phyloP scores from a whole-genome alignment of 2,797 vertebrate species.

The Sciurus vulgaris region DNA sequence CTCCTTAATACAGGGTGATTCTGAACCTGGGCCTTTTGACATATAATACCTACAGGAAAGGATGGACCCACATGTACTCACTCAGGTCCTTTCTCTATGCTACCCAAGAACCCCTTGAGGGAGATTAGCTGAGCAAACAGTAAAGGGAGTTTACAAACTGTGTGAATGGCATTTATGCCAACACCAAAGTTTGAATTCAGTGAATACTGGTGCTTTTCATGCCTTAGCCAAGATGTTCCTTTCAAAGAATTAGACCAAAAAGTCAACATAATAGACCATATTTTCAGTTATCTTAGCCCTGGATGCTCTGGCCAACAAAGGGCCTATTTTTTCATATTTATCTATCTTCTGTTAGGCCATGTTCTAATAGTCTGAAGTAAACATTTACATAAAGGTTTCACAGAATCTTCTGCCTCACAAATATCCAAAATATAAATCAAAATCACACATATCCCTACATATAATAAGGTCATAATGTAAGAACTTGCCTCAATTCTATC shows the following conservation, averaged over 20 bases:
- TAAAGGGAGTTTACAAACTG: neutral
- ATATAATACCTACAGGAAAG: neutral
- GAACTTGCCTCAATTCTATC: accelerated
- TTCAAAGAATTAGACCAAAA: neutral
- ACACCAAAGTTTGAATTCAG: neutral
- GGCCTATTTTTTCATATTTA: neutral
- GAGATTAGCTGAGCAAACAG: neutral
- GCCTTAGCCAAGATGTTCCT: neutral
- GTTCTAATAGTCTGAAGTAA: neutral
- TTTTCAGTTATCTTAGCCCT: neutral
- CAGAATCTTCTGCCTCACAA: neutral
- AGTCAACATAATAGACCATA: neutral
- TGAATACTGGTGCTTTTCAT: neutral
- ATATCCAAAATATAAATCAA: neutral
- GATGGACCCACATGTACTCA: neutral
- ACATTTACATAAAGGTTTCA: neutral
- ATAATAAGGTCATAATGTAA: neutral
- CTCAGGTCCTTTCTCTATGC: neutral
- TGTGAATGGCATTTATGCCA: neutral
- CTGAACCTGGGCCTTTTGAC: neutral
- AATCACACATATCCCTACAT: neutral
- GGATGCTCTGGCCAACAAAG: neutral
- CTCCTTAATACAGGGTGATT: neutral
- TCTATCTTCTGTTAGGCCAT: neutral
- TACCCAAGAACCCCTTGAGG: neutral